These are phyloP conservation scores for Tauraco hartlaubi DNA, from an alignment of 2,797 vertebrate species.

Conservation along the genomic window DNA sequence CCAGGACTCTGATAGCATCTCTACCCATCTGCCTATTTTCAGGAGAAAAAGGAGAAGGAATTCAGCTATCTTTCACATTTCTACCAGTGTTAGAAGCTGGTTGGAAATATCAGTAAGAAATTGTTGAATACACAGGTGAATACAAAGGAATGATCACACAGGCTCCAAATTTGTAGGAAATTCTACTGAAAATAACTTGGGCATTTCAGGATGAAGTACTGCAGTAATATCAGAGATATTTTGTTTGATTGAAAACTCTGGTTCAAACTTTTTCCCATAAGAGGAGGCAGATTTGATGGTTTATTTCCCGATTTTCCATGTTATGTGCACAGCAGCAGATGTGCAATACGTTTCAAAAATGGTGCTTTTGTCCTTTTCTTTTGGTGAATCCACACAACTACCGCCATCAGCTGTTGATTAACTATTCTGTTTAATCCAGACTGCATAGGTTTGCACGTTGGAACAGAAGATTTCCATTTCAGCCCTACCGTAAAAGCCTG, in stretches of 20 bases:
- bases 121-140: background rate
- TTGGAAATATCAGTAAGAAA: background rate
- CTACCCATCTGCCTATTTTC: constrained; percentile 39
- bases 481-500: background rate
- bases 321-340: background rate
- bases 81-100: background rate
- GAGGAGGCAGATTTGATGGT: background rate
- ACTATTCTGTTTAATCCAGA: background rate
- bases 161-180: background rate
- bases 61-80: background rate
- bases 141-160: background rate
- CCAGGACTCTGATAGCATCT: constrained; percentile 51
- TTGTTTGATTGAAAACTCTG: background rate
- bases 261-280: background rate
- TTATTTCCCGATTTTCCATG: background rate
- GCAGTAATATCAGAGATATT: background rate
- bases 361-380: background rate
- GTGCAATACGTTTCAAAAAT: background rate
- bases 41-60: background rate
- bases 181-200: background rate
- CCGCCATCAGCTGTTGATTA: background rate
- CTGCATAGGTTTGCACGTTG: background rate
- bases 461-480: background rate
- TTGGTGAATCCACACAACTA: background rate
- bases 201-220: background rate